A percentile compares a stretch with the other conserved stretches of the same genome.
Evolutionary conservation across 2,888 invertebrate species (phyloP).

Genomic region (Bellardia bayeri): DNA sequence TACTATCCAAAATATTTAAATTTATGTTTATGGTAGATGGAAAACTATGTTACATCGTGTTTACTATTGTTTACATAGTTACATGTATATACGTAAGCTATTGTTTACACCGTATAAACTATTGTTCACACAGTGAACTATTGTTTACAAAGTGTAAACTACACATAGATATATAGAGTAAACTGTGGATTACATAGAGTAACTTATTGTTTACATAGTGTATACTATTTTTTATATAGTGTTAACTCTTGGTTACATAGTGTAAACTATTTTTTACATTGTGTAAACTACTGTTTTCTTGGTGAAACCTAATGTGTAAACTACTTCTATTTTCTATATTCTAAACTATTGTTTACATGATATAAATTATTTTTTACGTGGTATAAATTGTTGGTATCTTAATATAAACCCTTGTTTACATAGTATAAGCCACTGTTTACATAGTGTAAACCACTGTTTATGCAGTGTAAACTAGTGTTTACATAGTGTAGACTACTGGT

Average conservation of each 20-base stretch:
- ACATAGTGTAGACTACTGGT: neutral
- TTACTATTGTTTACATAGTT: neutral
- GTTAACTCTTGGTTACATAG: neutral
- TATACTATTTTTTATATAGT: neutral
- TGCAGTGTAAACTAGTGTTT: neutral
- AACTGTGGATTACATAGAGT: neutral
- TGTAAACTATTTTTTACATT: neutral
- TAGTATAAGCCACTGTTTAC: neutral
- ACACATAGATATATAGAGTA: neutral
- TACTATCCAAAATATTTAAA: no score
- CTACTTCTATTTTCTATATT: no score
- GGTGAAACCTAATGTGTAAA: no score
- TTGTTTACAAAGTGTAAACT: neutral
- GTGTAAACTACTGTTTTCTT: neutral
- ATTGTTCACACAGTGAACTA: neutral
- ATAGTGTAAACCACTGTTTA: neutral
- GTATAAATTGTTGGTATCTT: neutral
- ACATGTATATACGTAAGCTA: neutral
- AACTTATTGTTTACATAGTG: neutral
- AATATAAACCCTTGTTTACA: neutral
- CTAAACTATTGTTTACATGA: no score
- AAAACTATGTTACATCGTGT: neutral
- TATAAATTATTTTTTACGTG: no score
- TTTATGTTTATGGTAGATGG: no score
- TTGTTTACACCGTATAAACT: neutral